Evolutionary conservation across 2,113 vertebrate species (phyloP), one percentile per base, ranked within the genome.

Genomic region (Tachysurus fulvidraco): DNA sequence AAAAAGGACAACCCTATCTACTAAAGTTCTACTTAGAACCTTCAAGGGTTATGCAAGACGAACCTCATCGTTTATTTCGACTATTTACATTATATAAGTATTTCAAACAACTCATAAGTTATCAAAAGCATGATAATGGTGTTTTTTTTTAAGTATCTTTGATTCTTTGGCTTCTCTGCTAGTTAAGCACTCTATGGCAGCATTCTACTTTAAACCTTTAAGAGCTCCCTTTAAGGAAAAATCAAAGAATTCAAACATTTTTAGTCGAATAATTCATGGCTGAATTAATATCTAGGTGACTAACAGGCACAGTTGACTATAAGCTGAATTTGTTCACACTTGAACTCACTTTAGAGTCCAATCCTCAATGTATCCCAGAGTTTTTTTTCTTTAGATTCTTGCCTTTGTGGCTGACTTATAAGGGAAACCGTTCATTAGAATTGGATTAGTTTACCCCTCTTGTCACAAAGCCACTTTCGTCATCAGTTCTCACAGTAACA

Each of bases 321-420:
- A 54, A 69, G n/a, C 59, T 82, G 60, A 60, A 81, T 8, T 71
- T 23, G 11, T 55, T 41, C 84, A 52, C 21, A 54, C 25, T 65
- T 50, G 30, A 80, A n/a, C 52, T 50, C 28, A 46, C 21, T 65
- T 85, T 50, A 30, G 36, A 74, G 50, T 83, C 81, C 57, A 86
- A 55, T 71, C 44, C 28, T 64, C 4, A 59, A 59, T 23, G 83
- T 21, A 52, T 60, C 64, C 54, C 71, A 77, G 28, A 28, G 59
- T 36, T 17, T 80, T 71, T 21, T 50, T 76, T 6, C 2, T 21
- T 12, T 78, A 25, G 8, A 77, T 44, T 76, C 50, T 57, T 73
- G 81, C 23, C 46, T 65, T 84, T 77, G 57, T 52, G 9, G 57
- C 44, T 23, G 17, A 60, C 65, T 81, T 55, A 69, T 36, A 71